Conservation (phyloP, 2,797 vertebrate species). For the Acanthurus lineatus region DNA sequence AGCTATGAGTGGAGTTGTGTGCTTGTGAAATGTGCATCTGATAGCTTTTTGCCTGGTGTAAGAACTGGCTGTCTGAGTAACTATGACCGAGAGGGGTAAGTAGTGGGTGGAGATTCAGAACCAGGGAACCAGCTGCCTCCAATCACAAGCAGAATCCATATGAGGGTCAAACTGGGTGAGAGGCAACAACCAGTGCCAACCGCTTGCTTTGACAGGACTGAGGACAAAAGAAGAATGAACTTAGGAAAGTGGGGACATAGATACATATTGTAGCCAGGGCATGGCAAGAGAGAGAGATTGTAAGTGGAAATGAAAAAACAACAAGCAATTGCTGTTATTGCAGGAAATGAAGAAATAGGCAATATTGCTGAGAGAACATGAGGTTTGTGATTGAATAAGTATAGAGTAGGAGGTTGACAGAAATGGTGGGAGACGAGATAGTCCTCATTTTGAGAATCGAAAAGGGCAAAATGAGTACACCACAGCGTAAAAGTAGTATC, state of each 20-base stretch:
- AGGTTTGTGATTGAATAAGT: not conserved
- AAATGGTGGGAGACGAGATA: constrained; percentile 12
- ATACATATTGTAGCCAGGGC: constrained; percentile 3
- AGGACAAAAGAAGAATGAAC: constrained; percentile 23
- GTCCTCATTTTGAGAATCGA: constrained; percentile 24
- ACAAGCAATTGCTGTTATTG: not conserved
- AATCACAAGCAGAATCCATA: constrained; percentile 54
- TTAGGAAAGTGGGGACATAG: constrained; percentile 21
- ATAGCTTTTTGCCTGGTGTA: constrained; percentile 46
- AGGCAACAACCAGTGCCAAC: constrained; percentile 35
- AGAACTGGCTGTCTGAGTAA: constrained; percentile 45
- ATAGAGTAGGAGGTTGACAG: constrained; percentile 28
- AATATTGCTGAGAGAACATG: constrained; percentile 6
- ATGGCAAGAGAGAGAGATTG: constrained; percentile 7
- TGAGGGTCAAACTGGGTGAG: constrained; percentile 58
- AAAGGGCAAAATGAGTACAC: constrained; percentile 28
- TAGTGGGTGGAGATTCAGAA: constrained; percentile 36
- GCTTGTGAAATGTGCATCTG: constrained; percentile 48
- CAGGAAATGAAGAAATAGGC: constrained; percentile 8
- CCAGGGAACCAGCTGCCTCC: constrained; percentile 61
- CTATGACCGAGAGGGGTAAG: constrained; percentile 41
- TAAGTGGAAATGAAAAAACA: constrained; percentile 30
- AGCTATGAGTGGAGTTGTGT: constrained; percentile 5
- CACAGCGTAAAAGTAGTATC: not conserved
- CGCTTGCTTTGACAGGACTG: constrained; percentile 28